Evolutionary conservation across 2,113 vertebrate species (phyloP).

Genomic region (Uria lomvia): DNA sequence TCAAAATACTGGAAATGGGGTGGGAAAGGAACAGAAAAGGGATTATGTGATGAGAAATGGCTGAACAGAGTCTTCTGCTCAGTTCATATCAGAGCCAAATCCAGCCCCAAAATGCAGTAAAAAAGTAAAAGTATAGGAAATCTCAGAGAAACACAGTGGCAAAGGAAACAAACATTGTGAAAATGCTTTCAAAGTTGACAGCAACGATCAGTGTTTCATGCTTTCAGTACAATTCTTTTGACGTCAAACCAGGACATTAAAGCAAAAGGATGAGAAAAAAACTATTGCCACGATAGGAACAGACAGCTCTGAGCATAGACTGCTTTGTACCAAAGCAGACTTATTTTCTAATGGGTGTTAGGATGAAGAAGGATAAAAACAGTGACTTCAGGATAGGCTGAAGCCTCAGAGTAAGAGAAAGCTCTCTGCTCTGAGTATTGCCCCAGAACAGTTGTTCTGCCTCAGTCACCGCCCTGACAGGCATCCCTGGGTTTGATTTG

Average conservation of each 20-base stretch:
- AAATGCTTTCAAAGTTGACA: neutral
- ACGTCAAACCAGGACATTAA: neutral
- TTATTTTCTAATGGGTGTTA: neutral
- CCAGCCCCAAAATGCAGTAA: neutral
- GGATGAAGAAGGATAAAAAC: neutral
- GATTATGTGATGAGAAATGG: neutral
- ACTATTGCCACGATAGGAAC: neutral
- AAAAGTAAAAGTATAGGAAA: neutral
- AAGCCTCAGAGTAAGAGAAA: neutral
- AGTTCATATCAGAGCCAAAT: neutral
- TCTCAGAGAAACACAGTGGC: neutral
- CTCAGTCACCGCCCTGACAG: neutral
- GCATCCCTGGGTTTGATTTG: constrained; percentile 1
- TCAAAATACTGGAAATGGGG: neutral
- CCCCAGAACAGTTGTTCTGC: neutral
- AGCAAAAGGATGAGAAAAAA: neutral
- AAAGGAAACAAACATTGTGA: neutral
- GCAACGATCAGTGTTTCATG: neutral
- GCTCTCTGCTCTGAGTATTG: neutral
- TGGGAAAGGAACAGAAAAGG: neutral
- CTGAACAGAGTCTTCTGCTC: neutral
- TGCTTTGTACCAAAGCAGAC: neutral
- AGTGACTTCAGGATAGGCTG: neutral
- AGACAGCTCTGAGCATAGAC: neutral
- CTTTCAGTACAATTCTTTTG: neutral